Base-by-base conservation (phyloP, 2,113 vertebrate genomes). In the Xenopus laevis region DNA sequence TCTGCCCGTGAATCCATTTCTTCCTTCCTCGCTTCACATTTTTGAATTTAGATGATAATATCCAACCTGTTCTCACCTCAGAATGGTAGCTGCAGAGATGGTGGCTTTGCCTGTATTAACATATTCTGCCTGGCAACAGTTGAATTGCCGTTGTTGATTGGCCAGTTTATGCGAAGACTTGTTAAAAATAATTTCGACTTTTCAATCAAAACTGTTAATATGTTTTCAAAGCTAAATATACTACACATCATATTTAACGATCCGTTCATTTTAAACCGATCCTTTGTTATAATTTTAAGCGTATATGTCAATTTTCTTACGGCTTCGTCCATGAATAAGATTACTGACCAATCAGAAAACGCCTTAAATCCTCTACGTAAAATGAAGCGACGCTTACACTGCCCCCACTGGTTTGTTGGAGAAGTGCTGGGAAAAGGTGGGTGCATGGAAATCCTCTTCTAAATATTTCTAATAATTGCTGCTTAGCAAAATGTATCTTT, bases 31-130 rank as follows among this genome's bases (percentile, higher is more conserved):
- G 47, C 68, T 69, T 81, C 57, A 13, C 70, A 74, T 79, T 86
- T 84, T 85, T 60, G 76, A 74, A 80, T 85, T 86, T 87, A 84
- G 82, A 83, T 83, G 79, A 83, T 89, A 89, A 87, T 83, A 87
- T 71, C 80, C 82, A 87, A 87, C 89, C 91, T 83, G 91, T 87
- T 88, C 94, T 94, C 92, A 93, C 94, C 93, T 94, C 93, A 89
- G 90, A 94, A 94, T 93, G 93, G 92, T 94, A 94, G 93, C 92
- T 93, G 93, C 93, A 94, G 91, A 90, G 88, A 90, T 84, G 91
- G 91, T 83, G 68, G 89, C 87, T 78, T 83, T 80, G 84, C 79
- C 83, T 84, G 89, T 84, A 94, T 95, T 95, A 93, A 72, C 92
- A 94, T 94, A 94, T 90, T 90, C 93, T 94, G 78, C 93, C 92